phyloP scores from a whole-genome alignment of 2,888 invertebrate genomes.

The Melanostoma scalare region DNA sequence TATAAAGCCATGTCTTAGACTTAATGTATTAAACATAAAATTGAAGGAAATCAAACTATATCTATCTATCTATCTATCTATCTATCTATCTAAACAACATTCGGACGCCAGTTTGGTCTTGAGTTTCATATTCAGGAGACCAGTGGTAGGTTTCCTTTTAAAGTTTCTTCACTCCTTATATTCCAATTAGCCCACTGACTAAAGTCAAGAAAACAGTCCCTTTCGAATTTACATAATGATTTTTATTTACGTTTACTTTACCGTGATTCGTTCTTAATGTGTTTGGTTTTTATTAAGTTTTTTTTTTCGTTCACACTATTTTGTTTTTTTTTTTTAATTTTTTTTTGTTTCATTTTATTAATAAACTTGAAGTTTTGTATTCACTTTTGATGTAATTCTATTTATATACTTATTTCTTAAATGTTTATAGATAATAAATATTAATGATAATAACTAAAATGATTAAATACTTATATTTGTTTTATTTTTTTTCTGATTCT shows the following conservation, averaged over 20 bases:
- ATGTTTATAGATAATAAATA: slow-evolving; percentile 46
- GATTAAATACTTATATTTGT: slow-evolving; percentile 49
- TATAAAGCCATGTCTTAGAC: too few relatives aligned
- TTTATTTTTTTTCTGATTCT: slow-evolving; percentile 34
- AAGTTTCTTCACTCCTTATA: too few relatives aligned
- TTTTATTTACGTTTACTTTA: slow-evolving; percentile 55
- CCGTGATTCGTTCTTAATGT: slow-evolving; percentile 35
- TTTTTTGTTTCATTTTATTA: slow-evolving; percentile 28
- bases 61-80: too few relatives aligned
- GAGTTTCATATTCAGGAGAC: too few relatives aligned
- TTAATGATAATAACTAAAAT: slow-evolving; percentile 60
- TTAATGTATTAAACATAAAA: too few relatives aligned
- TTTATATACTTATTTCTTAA: slow-evolving; percentile 46
- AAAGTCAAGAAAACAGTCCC: slow-evolving; percentile 4
- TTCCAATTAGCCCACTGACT: too few relatives aligned
- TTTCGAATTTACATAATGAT: slow-evolving; percentile 46
- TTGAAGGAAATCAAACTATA: too few relatives aligned
- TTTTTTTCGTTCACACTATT: slow-evolving; percentile 11
- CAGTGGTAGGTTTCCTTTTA: too few relatives aligned
- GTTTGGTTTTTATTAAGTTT: slow-evolving; percentile 32
- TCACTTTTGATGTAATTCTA: slow-evolving; percentile 66
- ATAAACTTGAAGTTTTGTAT: slow-evolving; percentile 70
- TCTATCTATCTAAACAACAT: too few relatives aligned
- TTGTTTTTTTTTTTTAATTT: slow-evolving; percentile 13
- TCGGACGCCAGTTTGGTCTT: too few relatives aligned